These are phyloP conservation scores for Pterocles orientalis DNA, from an alignment of 2,113 vertebrate species.

Conservation along the genomic window DNA sequence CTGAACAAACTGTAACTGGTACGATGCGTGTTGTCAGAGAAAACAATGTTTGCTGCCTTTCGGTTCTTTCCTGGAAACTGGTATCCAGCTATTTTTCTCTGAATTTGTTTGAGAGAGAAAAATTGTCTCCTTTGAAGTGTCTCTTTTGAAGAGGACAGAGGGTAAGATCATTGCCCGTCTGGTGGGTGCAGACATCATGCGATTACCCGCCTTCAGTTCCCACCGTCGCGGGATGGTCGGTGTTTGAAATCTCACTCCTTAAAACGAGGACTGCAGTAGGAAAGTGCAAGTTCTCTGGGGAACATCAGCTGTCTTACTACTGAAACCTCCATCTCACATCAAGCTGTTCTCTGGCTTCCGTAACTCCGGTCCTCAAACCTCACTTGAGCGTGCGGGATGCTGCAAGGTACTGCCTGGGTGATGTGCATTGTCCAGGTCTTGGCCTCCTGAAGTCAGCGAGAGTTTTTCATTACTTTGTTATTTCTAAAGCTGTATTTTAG, in stretches of 20 bases:
- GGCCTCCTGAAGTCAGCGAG: neutral
- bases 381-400: neutral
- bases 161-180: neutral
- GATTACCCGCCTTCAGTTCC: neutral
- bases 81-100: neutral
- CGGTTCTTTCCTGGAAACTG: neutral
- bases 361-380: neutral
- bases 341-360: too few relatives aligned
- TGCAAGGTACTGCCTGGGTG: neutral
- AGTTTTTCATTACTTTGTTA: neutral
- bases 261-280: neutral
- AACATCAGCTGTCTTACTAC: neutral
- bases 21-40: fast-evolving
- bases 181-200: neutral
- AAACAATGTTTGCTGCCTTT: neutral
- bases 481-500: neutral
- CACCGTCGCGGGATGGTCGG: neutral
- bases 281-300: neutral
- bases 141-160: neutral
- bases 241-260: neutral
- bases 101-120: neutral
- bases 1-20: neutral
- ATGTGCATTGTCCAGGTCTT: neutral
- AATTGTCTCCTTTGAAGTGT: neutral
- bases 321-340: neutral